Percentiles rank a stretch among this genome's conserved stretches.
Evolutionary conservation across 2,797 vertebrate species (phyloP).

Genomic region (Enteromius viviparus): DNA sequence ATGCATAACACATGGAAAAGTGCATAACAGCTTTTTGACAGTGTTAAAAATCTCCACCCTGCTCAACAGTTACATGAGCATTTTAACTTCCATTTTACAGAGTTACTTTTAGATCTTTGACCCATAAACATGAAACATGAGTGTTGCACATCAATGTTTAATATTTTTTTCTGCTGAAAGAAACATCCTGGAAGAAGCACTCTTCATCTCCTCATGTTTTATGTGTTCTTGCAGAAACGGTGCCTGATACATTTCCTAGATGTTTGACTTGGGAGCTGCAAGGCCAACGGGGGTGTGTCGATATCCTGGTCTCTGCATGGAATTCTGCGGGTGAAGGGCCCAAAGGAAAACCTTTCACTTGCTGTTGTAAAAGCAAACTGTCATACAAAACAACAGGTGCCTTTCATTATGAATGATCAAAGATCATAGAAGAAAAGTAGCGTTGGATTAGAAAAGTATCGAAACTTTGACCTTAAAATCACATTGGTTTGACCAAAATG

Average conservation of each 20-base stretch:
- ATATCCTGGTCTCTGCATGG: conserved; percentile 69
- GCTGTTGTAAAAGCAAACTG: conserved; percentile 40
- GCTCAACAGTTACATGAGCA: not conserved
- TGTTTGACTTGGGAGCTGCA: conserved; percentile 24
- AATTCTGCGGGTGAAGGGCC: conserved; percentile 72
- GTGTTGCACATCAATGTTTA: not conserved
- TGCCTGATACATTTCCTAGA: conserved; percentile 7
- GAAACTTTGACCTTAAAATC: not conserved
- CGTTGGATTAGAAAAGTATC: not conserved
- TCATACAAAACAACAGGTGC: conserved; percentile 11
- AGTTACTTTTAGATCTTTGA: not conserved
- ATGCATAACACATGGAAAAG: not conserved
- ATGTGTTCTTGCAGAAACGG: conserved; percentile 3
- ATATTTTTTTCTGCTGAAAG: not conserved
- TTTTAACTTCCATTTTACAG: not conserved
- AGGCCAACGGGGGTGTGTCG: conserved; percentile 50
- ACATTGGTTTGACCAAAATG: not conserved
- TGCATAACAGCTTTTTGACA: not conserved
- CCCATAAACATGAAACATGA: not conserved
- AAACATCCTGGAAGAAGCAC: not conserved
- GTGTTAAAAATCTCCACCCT: conserved; percentile 24
- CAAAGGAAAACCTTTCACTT: conserved; percentile 58
- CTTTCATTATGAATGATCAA: not conserved
- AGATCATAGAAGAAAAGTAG: not conserved
- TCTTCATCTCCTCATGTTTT: not conserved